Evolutionary conservation across 2,888 invertebrate species (phyloP).

Genomic region (Drosophila tripunctata): DNA sequence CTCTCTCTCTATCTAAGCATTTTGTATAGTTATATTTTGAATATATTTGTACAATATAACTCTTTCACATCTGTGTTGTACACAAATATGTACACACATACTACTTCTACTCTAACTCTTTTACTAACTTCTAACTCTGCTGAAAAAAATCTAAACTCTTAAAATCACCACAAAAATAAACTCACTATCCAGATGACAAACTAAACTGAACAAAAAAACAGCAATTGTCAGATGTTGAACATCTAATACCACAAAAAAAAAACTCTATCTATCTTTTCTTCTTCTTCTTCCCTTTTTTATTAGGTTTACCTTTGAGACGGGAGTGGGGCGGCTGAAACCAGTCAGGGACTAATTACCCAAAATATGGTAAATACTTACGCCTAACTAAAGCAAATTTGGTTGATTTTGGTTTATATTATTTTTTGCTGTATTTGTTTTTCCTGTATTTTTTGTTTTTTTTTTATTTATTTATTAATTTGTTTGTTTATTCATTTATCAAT

Average conservation of each 20-base stretch:
- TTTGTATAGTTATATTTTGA: conserved; percentile 38
- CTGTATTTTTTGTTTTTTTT: conserved; percentile 12
- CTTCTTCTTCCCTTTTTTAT: conserved; percentile 83
- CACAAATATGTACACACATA: conserved; percentile 1
- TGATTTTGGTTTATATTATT: conserved; percentile 35
- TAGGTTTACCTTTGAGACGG: conserved; percentile 85
- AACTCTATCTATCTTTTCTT: conserved; percentile 81
- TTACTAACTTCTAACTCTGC: conserved; percentile 45
- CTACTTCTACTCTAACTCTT: conserved; percentile 21
- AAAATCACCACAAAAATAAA: conserved; percentile 2
- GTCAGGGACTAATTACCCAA: conserved; percentile 85
- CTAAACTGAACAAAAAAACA: conserved; percentile 12
- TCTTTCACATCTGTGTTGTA: neutral
- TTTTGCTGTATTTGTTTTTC: conserved; percentile 11
- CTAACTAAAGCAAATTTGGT: conserved; percentile 67
- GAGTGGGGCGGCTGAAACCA: conserved; percentile 85
- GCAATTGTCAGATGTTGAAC: conserved; percentile 47
- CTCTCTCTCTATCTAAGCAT: conserved; percentile 51
- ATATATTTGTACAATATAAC: conserved; percentile 14
- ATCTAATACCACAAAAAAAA: conserved; percentile 60
- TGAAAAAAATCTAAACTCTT: conserved; percentile 19
- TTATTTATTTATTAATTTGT: conserved; percentile 24
- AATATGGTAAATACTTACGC: conserved; percentile 84
- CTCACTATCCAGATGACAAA: conserved; percentile 6
- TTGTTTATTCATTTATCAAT: conserved; percentile 37